phyloP scores from a whole-genome alignment of 2,113 vertebrate species.

The Ondatra zibethicus region DNA sequence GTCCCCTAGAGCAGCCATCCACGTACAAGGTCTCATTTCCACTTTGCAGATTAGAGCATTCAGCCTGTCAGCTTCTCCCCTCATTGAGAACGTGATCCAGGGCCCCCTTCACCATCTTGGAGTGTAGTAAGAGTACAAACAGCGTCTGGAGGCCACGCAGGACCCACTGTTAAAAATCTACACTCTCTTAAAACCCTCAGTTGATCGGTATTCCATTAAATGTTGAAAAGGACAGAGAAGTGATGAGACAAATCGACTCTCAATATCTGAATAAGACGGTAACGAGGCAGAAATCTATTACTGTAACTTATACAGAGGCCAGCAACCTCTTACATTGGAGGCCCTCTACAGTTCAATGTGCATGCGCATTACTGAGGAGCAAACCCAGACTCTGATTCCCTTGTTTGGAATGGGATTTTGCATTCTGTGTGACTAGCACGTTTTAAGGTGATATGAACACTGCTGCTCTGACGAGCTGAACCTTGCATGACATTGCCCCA shows the following conservation, averaged over 20 bases:
- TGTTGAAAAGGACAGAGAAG: not conserved
- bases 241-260: not conserved
- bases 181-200: not conserved
- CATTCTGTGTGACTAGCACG: not conserved
- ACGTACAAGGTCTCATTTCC: not conserved
- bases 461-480: not conserved
- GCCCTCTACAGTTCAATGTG: not conserved
- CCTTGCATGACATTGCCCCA: rapidly evolving
- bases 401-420: not conserved
- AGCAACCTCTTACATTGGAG: not conserved
- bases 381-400: not conserved
- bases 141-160: not conserved
- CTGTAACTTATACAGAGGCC: too few species aligned
- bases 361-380: rapidly evolving
- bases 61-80: not conserved
- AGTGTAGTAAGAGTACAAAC: not conserved
- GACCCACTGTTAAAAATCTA: not conserved
- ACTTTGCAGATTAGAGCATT: not conserved
- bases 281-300: not conserved
- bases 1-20: not conserved
- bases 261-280: not conserved
- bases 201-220: not conserved
- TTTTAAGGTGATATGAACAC: not conserved
- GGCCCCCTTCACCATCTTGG: too few species aligned
- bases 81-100: not conserved